Percentiles rank a stretch among this genome's conserved stretches.
Evolutionary conservation across 1,140 invertebrate species (phyloP).

Genomic region (Macrosteles quadrilineatus): DNA sequence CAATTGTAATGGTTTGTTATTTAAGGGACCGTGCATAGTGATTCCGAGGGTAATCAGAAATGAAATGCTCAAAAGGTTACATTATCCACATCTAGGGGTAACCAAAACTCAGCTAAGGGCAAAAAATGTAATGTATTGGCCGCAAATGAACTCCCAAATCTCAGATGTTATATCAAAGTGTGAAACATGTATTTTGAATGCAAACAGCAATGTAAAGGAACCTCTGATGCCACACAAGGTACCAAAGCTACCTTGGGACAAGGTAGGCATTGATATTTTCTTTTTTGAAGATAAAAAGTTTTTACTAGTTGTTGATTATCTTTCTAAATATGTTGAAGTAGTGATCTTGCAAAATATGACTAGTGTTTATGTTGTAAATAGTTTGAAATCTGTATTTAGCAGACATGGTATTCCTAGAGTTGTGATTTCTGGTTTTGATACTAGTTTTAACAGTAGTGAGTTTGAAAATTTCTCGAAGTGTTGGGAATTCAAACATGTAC

Average conservation of each 20-base stretch:
- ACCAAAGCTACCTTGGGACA: conserved; percentile 44
- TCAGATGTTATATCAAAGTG: conserved; percentile 13
- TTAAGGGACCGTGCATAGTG: background rate
- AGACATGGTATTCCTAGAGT: conserved; percentile 46
- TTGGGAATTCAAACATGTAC: conserved; percentile 49
- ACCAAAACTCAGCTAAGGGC: background rate
- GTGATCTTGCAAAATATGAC: conserved; percentile 27
- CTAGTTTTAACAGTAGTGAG: conserved; percentile 46
- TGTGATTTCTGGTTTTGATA: conserved; percentile 48
- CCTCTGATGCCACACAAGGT: conserved; percentile 45
- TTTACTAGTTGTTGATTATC: conserved; percentile 48
- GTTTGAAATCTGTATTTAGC: conserved; percentile 42
- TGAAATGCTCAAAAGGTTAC: background rate
- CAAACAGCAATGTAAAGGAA: conserved; percentile 43
- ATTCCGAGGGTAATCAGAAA: background rate
- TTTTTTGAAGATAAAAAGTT: conserved; percentile 44
- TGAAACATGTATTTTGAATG: conserved; percentile 30
- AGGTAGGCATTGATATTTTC: conserved; percentile 46
- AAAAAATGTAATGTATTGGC: conserved; percentile 30
- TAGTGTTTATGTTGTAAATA: conserved; percentile 34
- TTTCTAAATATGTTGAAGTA: conserved; percentile 46
- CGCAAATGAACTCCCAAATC: background rate
- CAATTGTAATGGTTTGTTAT: background rate
- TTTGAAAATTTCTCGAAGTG: conserved; percentile 49
- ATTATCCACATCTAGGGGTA: background rate